Percentiles rank a stretch among this genome's conserved stretches.
Evolutionary conservation across 1,140 invertebrate genomes (phyloP).

Genomic region (Macrobrachium nipponense): DNA sequence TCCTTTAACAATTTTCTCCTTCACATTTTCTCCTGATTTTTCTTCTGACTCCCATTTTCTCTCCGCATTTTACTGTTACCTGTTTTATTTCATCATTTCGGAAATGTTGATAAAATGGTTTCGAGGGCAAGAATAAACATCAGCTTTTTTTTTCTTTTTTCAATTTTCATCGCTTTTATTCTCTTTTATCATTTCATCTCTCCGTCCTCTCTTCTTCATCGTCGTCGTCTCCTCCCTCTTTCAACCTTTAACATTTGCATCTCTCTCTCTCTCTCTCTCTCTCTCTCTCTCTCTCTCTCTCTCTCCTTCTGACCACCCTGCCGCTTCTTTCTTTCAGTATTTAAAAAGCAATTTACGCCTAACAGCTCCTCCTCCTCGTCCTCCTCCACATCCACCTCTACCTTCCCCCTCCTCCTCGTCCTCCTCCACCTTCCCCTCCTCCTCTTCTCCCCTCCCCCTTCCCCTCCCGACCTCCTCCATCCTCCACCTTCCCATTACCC

Average conservation of each 20-base stretch:
- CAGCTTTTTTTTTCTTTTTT: neutral
- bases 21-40: neutral
- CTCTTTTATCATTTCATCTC: neutral
- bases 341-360: neutral
- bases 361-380: no score
- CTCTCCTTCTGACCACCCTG: conserved; percentile 2
- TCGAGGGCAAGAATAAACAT: no score
- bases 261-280: conserved; percentile 18
- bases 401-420: neutral
- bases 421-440: neutral
- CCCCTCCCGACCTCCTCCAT: neutral
- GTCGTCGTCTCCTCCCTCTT: neutral
- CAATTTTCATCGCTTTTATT: neutral
- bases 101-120: no score
- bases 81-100: neutral
- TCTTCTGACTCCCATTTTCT: neutral
- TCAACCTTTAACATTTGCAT: neutral
- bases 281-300: conserved; percentile 2
- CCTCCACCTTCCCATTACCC: no score
- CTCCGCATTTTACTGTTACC: neutral
- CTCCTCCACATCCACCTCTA: no score
- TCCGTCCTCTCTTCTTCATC: neutral
- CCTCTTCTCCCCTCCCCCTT: neutral
- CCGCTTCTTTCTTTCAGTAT: neutral
- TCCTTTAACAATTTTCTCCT: no score